A percentile compares a stretch with the other conserved stretches of the same genome.
phyloP scores from a whole-genome alignment of 2,888 invertebrate species.

The Argyra leucocephala region DNA sequence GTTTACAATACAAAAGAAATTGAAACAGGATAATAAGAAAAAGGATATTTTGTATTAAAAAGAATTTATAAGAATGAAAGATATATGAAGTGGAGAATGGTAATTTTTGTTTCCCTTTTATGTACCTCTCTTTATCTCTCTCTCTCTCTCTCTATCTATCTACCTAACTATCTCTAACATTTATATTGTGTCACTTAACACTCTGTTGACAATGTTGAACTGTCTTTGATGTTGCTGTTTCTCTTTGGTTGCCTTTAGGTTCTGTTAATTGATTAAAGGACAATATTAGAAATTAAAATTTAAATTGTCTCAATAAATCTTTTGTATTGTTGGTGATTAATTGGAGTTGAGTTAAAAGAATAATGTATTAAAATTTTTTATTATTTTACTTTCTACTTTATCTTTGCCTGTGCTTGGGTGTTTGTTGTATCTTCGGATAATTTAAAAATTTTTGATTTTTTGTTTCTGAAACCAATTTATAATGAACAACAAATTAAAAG shows the following conservation, averaged over 20 bases:
- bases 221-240: too few species aligned
- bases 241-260: neutral
- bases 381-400: neutral
- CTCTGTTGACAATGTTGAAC: neutral
- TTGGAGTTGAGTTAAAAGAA: neutral
- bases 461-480: neutral
- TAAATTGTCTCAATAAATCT: constrained; percentile 6
- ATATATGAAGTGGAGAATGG: too few species aligned
- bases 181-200: neutral
- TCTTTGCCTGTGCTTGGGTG: neutral
- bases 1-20: too few species aligned
- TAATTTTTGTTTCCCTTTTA: too few species aligned
- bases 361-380: neutral
- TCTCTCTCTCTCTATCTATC: too few species aligned
- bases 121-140: too few species aligned
- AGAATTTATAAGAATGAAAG: too few species aligned
- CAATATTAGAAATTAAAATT: constrained; percentile 1
- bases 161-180: too few species aligned
- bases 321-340: neutral
- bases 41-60: too few species aligned
- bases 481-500: too few species aligned
- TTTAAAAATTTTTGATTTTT: neutral
- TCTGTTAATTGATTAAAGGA: constrained; percentile 1
- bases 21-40: too few species aligned
- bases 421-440: neutral